Percentiles rank a stretch among this genome's conserved stretches.
phyloP scores from a whole-genome alignment of 2,113 vertebrate genomes.

The Oncorhynchus kisutch region DNA sequence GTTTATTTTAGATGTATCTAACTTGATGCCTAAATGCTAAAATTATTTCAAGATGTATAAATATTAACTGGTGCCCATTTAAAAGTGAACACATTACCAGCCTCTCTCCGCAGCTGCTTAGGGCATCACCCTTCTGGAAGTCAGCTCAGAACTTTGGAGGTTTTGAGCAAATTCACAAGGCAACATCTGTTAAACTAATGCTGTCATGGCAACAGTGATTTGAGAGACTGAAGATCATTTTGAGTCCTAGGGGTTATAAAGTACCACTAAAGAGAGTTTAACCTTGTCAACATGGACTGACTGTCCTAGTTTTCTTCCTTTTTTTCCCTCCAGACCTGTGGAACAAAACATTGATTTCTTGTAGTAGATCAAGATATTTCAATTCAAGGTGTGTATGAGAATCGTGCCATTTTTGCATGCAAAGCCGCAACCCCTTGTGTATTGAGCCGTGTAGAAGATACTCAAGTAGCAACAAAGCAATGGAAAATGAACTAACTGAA shows the following conservation, averaged over 20 bases:
- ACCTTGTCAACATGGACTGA: not conserved
- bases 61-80: not conserved
- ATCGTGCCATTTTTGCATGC: not conserved
- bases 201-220: not conserved
- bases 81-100: not conserved
- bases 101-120: not conserved
- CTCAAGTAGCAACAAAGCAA: not conserved
- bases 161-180: not conserved
- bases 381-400: not conserved
- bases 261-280: not conserved
- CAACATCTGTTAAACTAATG: not conserved
- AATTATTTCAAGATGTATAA: too few relatives aligned
- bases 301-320: too few relatives aligned
- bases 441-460: slow-evolving; percentile 13
- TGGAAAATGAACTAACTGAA: not conserved
- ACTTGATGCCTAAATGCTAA: too few relatives aligned
- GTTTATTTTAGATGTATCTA: too few relatives aligned
- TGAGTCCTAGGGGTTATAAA: not conserved
- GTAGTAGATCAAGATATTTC: too few relatives aligned
- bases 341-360: too few relatives aligned
- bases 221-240: not conserved
- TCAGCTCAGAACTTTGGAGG: not conserved
- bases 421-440: not conserved
- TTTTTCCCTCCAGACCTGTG: too few relatives aligned
- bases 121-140: not conserved